A percentile compares a stretch with the other conserved stretches of the same genome.
phyloP scores from a whole-genome alignment of 1,140 invertebrate species.

The Brachionus rubens region DNA sequence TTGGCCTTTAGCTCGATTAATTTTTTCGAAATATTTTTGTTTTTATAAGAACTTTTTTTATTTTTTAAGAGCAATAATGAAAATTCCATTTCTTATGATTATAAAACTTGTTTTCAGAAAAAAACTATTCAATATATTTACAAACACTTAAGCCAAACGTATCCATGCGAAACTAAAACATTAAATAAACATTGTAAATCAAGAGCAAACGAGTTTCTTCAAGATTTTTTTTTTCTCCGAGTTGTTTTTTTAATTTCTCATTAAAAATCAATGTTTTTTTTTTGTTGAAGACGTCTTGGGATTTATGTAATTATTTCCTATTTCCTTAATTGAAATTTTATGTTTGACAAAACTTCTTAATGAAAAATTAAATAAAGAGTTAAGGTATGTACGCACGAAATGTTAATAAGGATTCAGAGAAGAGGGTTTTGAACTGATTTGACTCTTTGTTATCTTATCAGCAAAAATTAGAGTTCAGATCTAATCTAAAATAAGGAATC shows the following conservation, averaged over 20 bases:
- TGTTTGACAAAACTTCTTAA: too few relatives aligned
- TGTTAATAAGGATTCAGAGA: too few relatives aligned
- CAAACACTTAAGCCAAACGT: constrained; percentile 11
- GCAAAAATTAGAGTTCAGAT: too few relatives aligned
- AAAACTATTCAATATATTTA: not conserved
- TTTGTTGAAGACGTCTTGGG: too few relatives aligned
- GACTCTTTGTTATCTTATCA: too few relatives aligned
- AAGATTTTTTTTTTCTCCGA: not conserved
- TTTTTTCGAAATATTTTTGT: constrained; percentile 9
- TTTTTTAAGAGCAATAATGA: constrained; percentile 24
- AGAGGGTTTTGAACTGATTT: too few relatives aligned
- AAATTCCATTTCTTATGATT: constrained; percentile 5
- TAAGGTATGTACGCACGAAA: too few relatives aligned
- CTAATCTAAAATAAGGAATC: too few relatives aligned
- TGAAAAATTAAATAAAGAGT: too few relatives aligned
- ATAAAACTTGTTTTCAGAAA: constrained; percentile 13
- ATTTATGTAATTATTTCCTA: too few relatives aligned
- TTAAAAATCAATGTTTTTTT: not conserved
- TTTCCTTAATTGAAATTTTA: too few relatives aligned
- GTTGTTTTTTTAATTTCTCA: not conserved
- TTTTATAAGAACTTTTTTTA: too few relatives aligned
- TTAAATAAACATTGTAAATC: constrained; percentile 13
- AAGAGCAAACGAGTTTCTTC: not conserved
- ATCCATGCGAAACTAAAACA: constrained; percentile 42
- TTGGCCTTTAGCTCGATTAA: constrained; percentile 36